phyloP scores from a whole-genome alignment of 2,113 vertebrate species.

The Tachuris rubrigastra region DNA sequence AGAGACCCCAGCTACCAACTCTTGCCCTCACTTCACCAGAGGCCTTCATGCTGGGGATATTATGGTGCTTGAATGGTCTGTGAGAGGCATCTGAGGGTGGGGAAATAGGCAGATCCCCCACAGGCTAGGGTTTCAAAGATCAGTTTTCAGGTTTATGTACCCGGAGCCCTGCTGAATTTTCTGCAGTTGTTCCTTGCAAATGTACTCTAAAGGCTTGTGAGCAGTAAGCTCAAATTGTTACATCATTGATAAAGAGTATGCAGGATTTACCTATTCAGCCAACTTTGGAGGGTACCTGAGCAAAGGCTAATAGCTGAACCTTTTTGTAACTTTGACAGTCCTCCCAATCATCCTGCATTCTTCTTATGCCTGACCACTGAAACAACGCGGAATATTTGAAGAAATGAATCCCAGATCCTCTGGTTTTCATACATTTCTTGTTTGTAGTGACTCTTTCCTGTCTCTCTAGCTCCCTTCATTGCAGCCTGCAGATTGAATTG shows the following conservation, averaged over 20 bases:
- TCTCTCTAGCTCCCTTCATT: background rate
- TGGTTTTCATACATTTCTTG: background rate
- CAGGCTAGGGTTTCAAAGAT: background rate
- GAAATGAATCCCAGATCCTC: background rate
- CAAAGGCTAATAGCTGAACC: background rate
- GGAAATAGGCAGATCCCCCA: background rate
- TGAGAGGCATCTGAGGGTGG: background rate
- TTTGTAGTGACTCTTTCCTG: background rate
- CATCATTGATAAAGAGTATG: background rate
- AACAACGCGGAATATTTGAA: background rate
- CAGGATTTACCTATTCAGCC: background rate
- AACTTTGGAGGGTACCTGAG: fast-evolving
- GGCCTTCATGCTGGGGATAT: fast-evolving
- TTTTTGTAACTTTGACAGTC: background rate
- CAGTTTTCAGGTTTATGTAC: background rate
- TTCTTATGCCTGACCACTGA: background rate
- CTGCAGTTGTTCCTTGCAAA: background rate
- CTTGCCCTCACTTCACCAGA: background rate
- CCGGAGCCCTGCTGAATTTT: background rate
- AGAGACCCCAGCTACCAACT: background rate
- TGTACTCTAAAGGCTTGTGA: background rate
- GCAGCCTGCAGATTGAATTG: background rate
- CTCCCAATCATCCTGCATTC: background rate
- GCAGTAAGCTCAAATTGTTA: background rate
- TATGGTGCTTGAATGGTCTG: background rate